Evolutionary conservation across 1,140 invertebrate species (phyloP).

Genomic region (Whitmania pigra): DNA sequence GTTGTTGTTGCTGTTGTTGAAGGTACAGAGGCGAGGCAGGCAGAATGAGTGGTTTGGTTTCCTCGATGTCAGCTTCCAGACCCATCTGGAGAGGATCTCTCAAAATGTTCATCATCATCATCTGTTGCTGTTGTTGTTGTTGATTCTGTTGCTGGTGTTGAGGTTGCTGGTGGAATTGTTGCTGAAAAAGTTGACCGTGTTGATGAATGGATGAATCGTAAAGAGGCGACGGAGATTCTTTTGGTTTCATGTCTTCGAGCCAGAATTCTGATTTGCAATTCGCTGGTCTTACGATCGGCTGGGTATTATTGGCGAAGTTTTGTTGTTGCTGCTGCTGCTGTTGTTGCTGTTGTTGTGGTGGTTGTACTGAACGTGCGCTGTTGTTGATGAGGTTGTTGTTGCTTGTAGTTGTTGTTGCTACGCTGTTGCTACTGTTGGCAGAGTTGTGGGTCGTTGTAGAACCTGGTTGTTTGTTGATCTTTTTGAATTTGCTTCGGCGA

Average conservation of each 20-base stretch:
- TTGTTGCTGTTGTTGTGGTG: neutral
- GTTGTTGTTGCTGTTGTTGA: slow-evolving; percentile 6
- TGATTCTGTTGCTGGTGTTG: slow-evolving; percentile 3
- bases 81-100: neutral
- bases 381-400: neutral
- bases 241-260: slow-evolving; percentile 3
- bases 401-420: neutral
- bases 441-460: neutral
- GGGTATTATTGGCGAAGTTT: no score
- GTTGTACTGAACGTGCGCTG: neutral
- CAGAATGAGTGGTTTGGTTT: neutral
- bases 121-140: neutral
- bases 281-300: no score
- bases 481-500: slow-evolving; percentile 17
- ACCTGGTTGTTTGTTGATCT: slow-evolving; percentile 18
- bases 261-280: slow-evolving; percentile 2
- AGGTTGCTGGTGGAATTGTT: neutral
- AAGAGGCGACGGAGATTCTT: neutral
- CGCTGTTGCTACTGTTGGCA: neutral
- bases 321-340: no score
- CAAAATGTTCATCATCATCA: slow-evolving; percentile 5
- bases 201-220: neutral
- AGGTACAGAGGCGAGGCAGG: neutral
- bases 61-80: neutral
- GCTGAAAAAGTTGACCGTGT: neutral